These are phyloP conservation scores for Aphaenogaster ashmeadi DNA, from an alignment of 1,140 invertebrate genomes.

Conservation along the genomic window DNA sequence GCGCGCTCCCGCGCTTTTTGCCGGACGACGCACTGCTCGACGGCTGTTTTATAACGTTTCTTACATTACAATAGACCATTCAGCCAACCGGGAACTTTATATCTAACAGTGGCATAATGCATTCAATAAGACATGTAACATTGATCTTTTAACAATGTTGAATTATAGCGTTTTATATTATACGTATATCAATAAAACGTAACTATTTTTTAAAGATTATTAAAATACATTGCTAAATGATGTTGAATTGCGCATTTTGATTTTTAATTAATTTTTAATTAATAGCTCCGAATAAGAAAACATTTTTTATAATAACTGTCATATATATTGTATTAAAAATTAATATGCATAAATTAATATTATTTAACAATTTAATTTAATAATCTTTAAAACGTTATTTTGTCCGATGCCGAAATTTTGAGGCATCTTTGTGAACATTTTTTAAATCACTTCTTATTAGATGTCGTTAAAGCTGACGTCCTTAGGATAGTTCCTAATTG, in stretches of 20 bases:
- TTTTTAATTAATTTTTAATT: not conserved
- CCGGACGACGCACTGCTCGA: constrained; percentile 56
- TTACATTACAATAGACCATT: constrained; percentile 52
- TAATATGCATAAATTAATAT: too few relatives aligned
- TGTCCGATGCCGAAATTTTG: too few relatives aligned
- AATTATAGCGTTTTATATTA: not conserved
- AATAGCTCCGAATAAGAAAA: not conserved
- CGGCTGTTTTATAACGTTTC: constrained; percentile 55
- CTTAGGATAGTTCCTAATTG: not conserved
- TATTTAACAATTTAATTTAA: too few relatives aligned
- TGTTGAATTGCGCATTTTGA: not conserved
- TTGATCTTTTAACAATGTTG: not conserved
- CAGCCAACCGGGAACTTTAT: constrained; percentile 18
- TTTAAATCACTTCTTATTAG: not conserved
- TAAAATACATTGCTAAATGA: not conserved
- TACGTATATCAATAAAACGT: not conserved
- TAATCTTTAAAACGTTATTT: too few relatives aligned
- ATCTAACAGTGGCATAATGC: constrained; percentile 1
- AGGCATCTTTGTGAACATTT: too few relatives aligned
- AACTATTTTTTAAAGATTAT: not conserved
- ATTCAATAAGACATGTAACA: constrained; percentile 29
- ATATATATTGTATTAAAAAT: not conserved
- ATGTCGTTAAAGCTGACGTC: not conserved
- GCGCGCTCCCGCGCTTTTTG: constrained; percentile 60
- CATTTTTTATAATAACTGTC: not conserved